Base-by-base conservation (phyloP, 2,797 vertebrate species). In the Gorsachius magnificus region DNA sequence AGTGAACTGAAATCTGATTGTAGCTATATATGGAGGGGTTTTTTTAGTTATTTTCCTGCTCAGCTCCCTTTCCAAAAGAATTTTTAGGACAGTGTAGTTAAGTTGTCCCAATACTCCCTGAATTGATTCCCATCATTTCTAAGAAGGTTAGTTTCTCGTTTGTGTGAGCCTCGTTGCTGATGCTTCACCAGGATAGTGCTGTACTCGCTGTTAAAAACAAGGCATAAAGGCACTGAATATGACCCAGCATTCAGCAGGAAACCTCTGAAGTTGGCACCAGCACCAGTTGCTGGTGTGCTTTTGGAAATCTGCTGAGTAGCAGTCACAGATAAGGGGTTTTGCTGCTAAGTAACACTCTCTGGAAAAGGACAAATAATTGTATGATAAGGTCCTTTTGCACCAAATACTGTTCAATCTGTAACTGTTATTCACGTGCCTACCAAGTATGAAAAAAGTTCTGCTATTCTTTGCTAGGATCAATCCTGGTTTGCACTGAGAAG, bases 11-110 rank as follows among this genome's bases (percentile, higher is more conserved):
- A 74, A 48, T 35, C 26, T 71, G 28, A 15, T 36, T 51, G 24
- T 8, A 0, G n/a, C 46, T 56, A 0, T 45, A 26, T 8, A 19
- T 45, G 17, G 16, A 46, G 25, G 1, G 28, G 1, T 5, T 13
- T 28, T 35, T 56, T 20, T 28, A 4, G 0, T 7, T 75, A 33
- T 80, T 79, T 63, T 41, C n/a, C 43, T 63, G 10, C 36, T 68
- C 9, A 24, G 3, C 19, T 87, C 45, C 17, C 33, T 85, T 68
- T 78, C 65, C 60, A 25, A 57, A 75, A 81, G 20, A 38, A 28
- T 31, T 36, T 68, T 33, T 2, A 11, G 13, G 36, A 5, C 10
- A 43, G 6, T 7, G 11, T 57, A 63, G 15, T 66, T 61, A 45
- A 56, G 10, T 61, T 68, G 10, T 82, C 45, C 22, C 35, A 41